Evolutionary conservation across 2,888 invertebrate species (phyloP).

Genomic region (Cataglyphis livida): DNA sequence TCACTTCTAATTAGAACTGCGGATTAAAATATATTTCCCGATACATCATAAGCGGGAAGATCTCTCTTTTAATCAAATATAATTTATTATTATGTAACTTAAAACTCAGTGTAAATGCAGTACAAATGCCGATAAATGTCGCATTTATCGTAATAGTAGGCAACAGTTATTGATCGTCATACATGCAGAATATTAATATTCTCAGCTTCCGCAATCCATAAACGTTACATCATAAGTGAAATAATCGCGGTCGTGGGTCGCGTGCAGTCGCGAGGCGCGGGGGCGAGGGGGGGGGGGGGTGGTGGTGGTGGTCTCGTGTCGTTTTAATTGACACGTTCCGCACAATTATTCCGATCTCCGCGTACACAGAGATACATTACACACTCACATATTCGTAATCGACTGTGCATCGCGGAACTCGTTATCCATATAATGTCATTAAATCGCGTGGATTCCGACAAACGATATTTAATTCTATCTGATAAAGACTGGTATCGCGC

Average conservation of each 20-base stretch:
- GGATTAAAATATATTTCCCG: background rate
- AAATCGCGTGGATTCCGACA: background rate
- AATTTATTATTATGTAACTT: background rate
- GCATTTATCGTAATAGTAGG: background rate
- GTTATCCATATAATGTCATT: background rate
- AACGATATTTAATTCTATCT: background rate
- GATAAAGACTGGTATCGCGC: background rate
- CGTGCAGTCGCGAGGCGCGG: background rate
- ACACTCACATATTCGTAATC: background rate
- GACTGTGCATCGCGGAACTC: background rate
- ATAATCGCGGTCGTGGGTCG: constrained; percentile 28
- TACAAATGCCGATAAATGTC: background rate
- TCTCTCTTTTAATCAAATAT: background rate
- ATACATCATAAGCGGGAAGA: background rate
- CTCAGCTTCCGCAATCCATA: background rate
- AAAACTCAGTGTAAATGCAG: background rate
- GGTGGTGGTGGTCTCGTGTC: background rate
- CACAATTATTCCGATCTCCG: constrained; percentile 58
- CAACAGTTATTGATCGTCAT: background rate
- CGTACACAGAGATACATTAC: background rate
- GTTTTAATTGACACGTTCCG: constrained; percentile 61
- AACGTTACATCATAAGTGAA: constrained; percentile 61
- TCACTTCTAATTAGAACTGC: background rate
- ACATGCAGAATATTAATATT: constrained; percentile 3
- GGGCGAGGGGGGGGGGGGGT: background rate